Evolutionary conservation across 2,797 vertebrate genomes (phyloP).

Genomic region (Mus caroli): DNA sequence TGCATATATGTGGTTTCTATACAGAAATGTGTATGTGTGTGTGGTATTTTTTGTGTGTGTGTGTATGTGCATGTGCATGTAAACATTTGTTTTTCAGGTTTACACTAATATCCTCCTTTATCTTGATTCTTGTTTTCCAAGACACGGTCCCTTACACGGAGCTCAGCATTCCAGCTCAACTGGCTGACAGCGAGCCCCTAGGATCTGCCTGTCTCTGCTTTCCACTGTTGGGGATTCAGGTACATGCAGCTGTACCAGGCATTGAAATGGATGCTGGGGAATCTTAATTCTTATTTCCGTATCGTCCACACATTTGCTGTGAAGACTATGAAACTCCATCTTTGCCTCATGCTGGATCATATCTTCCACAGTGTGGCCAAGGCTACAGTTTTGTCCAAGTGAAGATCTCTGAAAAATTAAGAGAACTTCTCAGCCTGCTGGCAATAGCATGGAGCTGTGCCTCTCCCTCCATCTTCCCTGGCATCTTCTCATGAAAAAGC

Average conservation of each 20-base stretch:
- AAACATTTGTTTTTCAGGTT: not conserved
- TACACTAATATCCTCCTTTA: too few species aligned
- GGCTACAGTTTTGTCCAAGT: not conserved
- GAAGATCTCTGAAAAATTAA: not conserved
- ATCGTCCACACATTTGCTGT: too few species aligned
- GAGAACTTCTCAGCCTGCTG: not conserved
- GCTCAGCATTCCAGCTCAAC: not conserved
- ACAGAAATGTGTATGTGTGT: not conserved
- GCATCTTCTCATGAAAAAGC: not conserved
- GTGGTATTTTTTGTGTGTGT: not conserved
- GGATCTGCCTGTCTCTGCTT: not conserved
- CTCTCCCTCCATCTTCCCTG: not conserved
- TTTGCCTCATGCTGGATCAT: not conserved
- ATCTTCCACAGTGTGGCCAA: not conserved
- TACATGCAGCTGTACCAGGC: not conserved
- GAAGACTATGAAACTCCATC: not conserved
- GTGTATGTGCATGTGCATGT: not conserved
- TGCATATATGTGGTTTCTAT: not conserved
- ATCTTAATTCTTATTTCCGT: not conserved
- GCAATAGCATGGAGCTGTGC: not conserved
- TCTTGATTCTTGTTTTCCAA: not conserved
- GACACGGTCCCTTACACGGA: not conserved
- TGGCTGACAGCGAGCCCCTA: not conserved
- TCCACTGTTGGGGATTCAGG: not conserved
- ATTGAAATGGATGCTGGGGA: not conserved